These are phyloP conservation scores for Gobio gobio DNA, from an alignment of 2,113 vertebrate species.

Conservation along the genomic window DNA sequence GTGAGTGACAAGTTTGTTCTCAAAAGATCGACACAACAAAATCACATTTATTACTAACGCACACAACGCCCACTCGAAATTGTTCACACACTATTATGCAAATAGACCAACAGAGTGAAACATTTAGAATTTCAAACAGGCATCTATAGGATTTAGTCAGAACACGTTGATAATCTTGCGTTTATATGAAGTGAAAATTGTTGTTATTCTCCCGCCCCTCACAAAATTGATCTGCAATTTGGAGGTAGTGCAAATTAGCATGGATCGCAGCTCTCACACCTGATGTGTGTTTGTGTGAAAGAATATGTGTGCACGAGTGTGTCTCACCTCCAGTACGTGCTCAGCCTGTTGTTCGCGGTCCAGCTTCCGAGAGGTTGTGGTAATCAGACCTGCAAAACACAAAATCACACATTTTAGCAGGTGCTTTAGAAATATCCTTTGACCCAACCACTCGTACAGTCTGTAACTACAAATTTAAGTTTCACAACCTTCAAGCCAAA, in stretches of 20 bases:
- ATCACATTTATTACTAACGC: background rate
- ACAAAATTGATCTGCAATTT: slow-evolving; percentile 1
- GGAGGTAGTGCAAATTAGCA: slow-evolving; percentile 20
- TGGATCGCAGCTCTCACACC: background rate
- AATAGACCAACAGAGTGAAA: background rate
- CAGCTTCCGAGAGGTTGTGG: slow-evolving; percentile 91
- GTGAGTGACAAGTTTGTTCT: slow-evolving; percentile 12
- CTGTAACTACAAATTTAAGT: background rate
- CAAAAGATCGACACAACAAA: slow-evolving; percentile 27
- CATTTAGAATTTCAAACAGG: slow-evolving; percentile 13
- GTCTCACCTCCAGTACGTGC: slow-evolving; percentile 91
- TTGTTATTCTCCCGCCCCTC: background rate
- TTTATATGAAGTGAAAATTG: background rate
- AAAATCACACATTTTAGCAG: background rate
- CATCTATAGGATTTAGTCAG: background rate
- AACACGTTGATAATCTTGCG: background rate
- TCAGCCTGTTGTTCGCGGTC: slow-evolving; percentile 95
- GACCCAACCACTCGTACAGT: background rate
- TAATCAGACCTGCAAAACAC: slow-evolving; percentile 87
- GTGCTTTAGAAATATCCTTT: background rate
- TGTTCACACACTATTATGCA: background rate
- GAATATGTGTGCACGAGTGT: background rate
- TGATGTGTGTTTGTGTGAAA: slow-evolving; percentile 32
- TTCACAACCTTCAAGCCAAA: background rate
- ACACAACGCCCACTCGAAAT: background rate